Percentiles rank a stretch among this genome's conserved stretches.
Evolutionary conservation across 1,140 invertebrate genomes (phyloP).

Genomic region (Drosophila eugracilis): DNA sequence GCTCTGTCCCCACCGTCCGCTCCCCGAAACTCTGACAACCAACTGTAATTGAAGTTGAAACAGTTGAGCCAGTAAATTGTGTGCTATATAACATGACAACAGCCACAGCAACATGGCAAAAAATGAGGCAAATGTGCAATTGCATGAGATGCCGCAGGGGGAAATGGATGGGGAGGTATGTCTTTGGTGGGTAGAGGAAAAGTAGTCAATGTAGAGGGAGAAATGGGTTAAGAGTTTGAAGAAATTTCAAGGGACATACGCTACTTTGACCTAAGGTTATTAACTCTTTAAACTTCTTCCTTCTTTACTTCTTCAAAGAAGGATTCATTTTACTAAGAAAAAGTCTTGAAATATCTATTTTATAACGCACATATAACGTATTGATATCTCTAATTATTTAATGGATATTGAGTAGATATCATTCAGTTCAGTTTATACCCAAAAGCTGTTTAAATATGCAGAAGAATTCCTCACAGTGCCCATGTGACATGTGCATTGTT

Average conservation of each 20-base stretch:
- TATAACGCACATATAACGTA: too few relatives aligned
- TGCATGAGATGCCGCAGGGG: not conserved
- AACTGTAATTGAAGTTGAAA: conserved; percentile 61
- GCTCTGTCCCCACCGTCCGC: too few relatives aligned
- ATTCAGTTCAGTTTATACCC: too few relatives aligned
- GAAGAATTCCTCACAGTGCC: conserved; percentile 5
- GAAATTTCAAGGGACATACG: not conserved
- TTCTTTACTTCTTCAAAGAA: too few relatives aligned
- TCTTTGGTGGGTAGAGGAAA: not conserved
- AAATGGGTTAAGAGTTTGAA: not conserved
- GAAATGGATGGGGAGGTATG: not conserved
- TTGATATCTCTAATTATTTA: too few relatives aligned
- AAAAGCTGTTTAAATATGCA: too few relatives aligned
- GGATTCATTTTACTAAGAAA: too few relatives aligned
- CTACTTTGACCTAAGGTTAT: too few relatives aligned
- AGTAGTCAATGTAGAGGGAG: not conserved
- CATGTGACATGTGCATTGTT: conserved; percentile 36
- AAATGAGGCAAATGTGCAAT: conserved; percentile 25
- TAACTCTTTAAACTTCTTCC: too few relatives aligned
- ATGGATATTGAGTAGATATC: too few relatives aligned
- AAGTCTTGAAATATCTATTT: too few relatives aligned
- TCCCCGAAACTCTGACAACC: conserved; percentile 29
- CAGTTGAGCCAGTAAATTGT: conserved; percentile 61
- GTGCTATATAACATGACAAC: conserved; percentile 46
- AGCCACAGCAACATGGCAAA: conserved; percentile 25